Base-by-base conservation (phyloP, 2,113 vertebrate genomes). In the Dolichotis patagonum region DNA sequence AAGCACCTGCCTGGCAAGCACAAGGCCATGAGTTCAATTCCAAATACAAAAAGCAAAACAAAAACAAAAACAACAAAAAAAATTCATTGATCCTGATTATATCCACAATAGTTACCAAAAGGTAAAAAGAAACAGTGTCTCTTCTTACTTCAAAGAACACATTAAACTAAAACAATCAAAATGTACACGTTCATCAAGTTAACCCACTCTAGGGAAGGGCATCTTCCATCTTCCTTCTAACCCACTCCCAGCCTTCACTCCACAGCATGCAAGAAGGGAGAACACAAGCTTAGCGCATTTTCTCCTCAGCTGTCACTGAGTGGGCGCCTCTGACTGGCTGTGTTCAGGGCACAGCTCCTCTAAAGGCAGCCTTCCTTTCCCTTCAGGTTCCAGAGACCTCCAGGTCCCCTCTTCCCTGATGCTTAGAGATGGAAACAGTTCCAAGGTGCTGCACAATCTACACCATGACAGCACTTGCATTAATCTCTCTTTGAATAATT, bases 61-160 rank as follows among this genome's bases (percentile, higher is more conserved):
- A 54, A 54, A 52, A 52, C 49, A 17, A 54, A 14, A 54, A 54
- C 13, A 54, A 54, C 12, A 56, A 56, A 16, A 56, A 56, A 56
- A 56, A 19, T 56, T 56, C 54, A 56, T 16, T 46, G 28, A 80
- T 87, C 77, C 35, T 87, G n/a, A 63, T 60, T 38, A 96, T 20
- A 90, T n/a, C 58, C 41, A 91, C 63, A 58, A 24, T 58, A 91
- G 81, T 83, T 71, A 95, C n/a, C 71, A 43, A 84, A 86, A 91
- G 58, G 19, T 69, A 91, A 80, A 9, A 93, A 41, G 7, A 89
- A 56, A 93, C 87, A 49, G 32, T 89, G 43, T n/a, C 96, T 16
- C 41, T 54, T 80, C 32, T 58, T 62, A 92, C 30, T 92, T 90
- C 69, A 49, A 88, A 94, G 28, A 52, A 90, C 14, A 92, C 16